Percentiles rank a stretch among this genome's conserved stretches.
These are phyloP conservation scores for Vulpes lagopus DNA, from an alignment of 2,113 vertebrate species.

Conservation along the genomic window DNA sequence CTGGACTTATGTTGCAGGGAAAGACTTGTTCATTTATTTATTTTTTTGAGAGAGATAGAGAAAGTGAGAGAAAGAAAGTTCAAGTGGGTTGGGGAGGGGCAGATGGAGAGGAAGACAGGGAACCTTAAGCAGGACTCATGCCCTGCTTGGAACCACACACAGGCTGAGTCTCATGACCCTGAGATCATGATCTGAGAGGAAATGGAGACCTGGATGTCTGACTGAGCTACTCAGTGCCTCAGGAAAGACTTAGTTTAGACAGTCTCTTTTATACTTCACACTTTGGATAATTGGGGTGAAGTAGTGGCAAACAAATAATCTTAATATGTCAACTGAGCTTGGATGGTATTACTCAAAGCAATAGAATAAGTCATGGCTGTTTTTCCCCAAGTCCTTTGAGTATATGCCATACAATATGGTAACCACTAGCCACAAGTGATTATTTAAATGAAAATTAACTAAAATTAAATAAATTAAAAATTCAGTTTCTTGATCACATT, in stretches of 20 bases:
- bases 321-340: neutral
- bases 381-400: neutral
- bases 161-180: neutral
- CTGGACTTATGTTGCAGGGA: neutral
- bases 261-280: neutral
- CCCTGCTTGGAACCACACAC: neutral
- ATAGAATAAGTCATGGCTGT: neutral
- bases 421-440: neutral
- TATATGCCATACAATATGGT: neutral
- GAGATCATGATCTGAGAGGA: neutral
- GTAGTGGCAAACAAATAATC: neutral
- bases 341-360: neutral
- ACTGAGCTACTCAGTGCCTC: neutral
- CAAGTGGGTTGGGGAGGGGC: neutral
- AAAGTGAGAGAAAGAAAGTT: neutral
- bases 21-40: neutral
- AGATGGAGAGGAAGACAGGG: neutral
- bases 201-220: neutral
- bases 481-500: neutral
- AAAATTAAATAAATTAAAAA: neutral
- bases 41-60: neutral
- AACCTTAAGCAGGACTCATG: neutral
- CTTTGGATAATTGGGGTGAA: neutral
- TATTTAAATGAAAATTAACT: neutral
- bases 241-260: neutral